Conservation (phyloP, 2,113 vertebrate species). For the Thamnaconus septentrionalis region DNA sequence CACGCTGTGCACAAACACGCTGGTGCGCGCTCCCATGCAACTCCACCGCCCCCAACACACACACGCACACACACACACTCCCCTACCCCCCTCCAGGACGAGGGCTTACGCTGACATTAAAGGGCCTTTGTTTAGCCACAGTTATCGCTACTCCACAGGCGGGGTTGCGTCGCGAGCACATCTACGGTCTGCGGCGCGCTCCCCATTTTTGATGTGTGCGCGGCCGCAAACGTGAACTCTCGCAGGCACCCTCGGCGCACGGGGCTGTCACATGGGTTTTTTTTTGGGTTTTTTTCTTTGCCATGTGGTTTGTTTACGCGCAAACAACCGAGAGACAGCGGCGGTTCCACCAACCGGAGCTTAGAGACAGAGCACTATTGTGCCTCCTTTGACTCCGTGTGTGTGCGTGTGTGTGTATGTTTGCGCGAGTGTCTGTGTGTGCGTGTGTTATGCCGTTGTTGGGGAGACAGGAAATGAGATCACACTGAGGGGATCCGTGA, state of each 20-base stretch:
- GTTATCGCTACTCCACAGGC: slow-evolving; percentile 73
- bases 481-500: slow-evolving; percentile 55
- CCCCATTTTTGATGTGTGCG: not conserved
- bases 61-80: slow-evolving; percentile 12
- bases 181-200: slow-evolving; percentile 25
- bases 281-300: slow-evolving; percentile 1
- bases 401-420: slow-evolving; percentile 10
- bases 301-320: slow-evolving; percentile 28
- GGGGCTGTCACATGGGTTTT: slow-evolving; percentile 23
- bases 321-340: slow-evolving; percentile 50
- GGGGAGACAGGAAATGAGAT: slow-evolving; percentile 72
- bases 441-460: slow-evolving; percentile 4
- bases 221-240: slow-evolving; percentile 52
- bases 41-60: not conserved
- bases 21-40: too few species aligned
- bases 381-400: slow-evolving; percentile 57
- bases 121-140: slow-evolving; percentile 70
- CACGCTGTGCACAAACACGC: too few species aligned
- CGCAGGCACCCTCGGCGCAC: slow-evolving; percentile 34
- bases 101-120: slow-evolving; percentile 75
- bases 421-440: too few species aligned
- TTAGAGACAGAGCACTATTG: slow-evolving; percentile 61
- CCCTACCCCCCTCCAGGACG: slow-evolving; percentile 62
- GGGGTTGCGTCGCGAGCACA: slow-evolving; percentile 50
- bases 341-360: slow-evolving; percentile 41